These are phyloP conservation scores for Pollenia griseotomentosa DNA, from an alignment of 2,888 invertebrate species.

Conservation along the genomic window DNA sequence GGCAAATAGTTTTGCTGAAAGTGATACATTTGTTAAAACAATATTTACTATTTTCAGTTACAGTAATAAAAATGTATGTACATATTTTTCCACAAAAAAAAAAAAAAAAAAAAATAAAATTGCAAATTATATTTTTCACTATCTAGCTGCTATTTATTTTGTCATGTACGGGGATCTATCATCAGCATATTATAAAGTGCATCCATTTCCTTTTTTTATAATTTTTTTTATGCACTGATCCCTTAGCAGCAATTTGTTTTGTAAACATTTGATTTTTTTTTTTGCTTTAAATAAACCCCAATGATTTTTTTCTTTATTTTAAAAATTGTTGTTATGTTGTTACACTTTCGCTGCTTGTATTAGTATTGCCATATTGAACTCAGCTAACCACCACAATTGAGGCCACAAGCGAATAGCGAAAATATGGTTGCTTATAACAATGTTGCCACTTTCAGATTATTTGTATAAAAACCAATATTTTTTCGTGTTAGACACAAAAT, in stretches of 20 bases:
- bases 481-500: too few relatives aligned
- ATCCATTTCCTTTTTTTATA: slow-evolving; percentile 12
- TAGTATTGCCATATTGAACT: slow-evolving; percentile 7
- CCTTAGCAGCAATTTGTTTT: slow-evolving; percentile 63
- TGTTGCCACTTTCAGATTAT: neutral
- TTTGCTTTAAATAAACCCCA: slow-evolving; percentile 30
- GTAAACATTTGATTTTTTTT: slow-evolving; percentile 51
- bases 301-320: slow-evolving; percentile 26
- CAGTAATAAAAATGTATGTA: too few relatives aligned
- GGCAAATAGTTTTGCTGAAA: too few relatives aligned
- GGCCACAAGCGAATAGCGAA: slow-evolving; percentile 3
- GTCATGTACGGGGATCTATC: slow-evolving; percentile 1
- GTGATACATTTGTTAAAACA: too few relatives aligned
- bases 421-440: neutral
- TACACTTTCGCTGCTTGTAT: slow-evolving; percentile 1
- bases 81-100: neutral
- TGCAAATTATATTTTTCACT: neutral
- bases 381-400: slow-evolving; percentile 18
- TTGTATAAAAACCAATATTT: neutral
- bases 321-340: slow-evolving; percentile 7
- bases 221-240: slow-evolving; percentile 7
- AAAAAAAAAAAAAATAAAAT: neutral
- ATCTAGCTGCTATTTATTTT: slow-evolving; percentile 9
- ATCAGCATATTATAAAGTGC: neutral
- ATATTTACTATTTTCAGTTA: too few relatives aligned